These are phyloP conservation scores for Lanistes nyassanus DNA, from an alignment of 1,140 invertebrate species.

Conservation along the genomic window DNA sequence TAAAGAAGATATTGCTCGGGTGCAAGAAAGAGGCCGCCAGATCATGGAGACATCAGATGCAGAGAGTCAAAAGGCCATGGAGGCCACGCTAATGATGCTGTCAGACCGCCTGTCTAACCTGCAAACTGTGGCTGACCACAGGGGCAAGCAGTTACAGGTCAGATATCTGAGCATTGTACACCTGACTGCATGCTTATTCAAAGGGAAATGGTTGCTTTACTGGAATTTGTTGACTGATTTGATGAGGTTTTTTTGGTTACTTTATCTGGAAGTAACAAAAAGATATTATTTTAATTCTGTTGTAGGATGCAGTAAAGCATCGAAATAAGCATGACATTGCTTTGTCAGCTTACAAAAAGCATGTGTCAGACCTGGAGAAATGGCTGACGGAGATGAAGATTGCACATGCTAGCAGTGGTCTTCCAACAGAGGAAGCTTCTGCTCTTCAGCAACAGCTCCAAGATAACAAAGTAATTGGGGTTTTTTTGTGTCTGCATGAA, in stretches of 20 bases:
- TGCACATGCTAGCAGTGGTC: constrained; percentile 36
- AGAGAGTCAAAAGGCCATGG: constrained; percentile 53
- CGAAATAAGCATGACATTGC: constrained; percentile 47
- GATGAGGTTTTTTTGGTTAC: background rate
- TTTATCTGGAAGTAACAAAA: background rate
- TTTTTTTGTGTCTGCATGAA: background rate
- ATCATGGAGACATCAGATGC: constrained; percentile 51
- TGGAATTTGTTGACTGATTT: background rate
- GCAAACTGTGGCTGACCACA: constrained; percentile 48
- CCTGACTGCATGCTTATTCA: background rate
- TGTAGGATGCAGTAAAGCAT: constrained; percentile 48
- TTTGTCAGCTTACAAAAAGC: constrained; percentile 47
- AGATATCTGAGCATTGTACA: background rate
- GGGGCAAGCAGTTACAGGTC: constrained; percentile 55
- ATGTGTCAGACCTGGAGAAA: constrained; percentile 46
- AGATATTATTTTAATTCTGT: background rate
- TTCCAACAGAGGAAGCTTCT: constrained; percentile 43
- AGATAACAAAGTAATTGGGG: constrained; percentile 44
- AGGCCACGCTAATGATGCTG: constrained; percentile 56
- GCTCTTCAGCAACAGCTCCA: constrained; percentile 46
- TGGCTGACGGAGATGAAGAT: constrained; percentile 55
- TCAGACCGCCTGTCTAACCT: constrained; percentile 50
- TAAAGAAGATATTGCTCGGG: constrained; percentile 47
- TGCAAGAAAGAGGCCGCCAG: constrained; percentile 46
- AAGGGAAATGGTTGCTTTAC: too few species aligned